These are phyloP conservation scores for Bellardia bayeri DNA, from an alignment of 2,888 invertebrate species.

Conservation along the genomic window DNA sequence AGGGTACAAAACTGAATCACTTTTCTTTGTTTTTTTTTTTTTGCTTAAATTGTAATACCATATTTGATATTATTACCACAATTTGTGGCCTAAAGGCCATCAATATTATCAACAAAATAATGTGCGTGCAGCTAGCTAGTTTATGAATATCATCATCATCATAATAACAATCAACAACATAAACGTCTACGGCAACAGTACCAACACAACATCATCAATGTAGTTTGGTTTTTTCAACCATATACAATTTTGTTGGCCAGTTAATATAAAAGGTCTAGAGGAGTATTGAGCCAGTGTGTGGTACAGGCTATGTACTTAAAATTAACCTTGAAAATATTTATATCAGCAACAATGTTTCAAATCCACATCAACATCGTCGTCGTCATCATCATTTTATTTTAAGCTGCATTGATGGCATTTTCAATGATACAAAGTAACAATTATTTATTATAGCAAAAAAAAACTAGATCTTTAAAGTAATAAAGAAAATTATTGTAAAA, in stretches of 20 bases:
- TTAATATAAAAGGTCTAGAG: slow-evolving; percentile 22
- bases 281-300: neutral
- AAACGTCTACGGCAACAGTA: neutral
- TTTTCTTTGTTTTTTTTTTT: neutral
- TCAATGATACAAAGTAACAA: slow-evolving; percentile 38
- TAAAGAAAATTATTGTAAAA: slow-evolving; percentile 5
- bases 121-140: slow-evolving; percentile 82
- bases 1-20: slow-evolving; percentile 2
- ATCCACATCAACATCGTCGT: neutral
- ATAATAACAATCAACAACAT: slow-evolving; percentile 35
- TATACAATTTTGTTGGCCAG: slow-evolving; percentile 31
- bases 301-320: slow-evolving; percentile 51
- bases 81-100: slow-evolving; percentile 64
- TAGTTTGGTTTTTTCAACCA: slow-evolving; percentile 8
- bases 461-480: slow-evolving; percentile 5
- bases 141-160: slow-evolving; percentile 74
- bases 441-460: slow-evolving; percentile 24
- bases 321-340: slow-evolving; percentile 70
- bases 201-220: slow-evolving; percentile 34
- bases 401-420: slow-evolving; percentile 24
- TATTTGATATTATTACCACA: slow-evolving; percentile 65
- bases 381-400: slow-evolving; percentile 21
- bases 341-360: slow-evolving; percentile 61
- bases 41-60: slow-evolving; percentile 18
- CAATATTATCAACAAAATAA: slow-evolving; percentile 73